Conservation (phyloP, 2,113 vertebrate species). For the Alethe diademata region DNA sequence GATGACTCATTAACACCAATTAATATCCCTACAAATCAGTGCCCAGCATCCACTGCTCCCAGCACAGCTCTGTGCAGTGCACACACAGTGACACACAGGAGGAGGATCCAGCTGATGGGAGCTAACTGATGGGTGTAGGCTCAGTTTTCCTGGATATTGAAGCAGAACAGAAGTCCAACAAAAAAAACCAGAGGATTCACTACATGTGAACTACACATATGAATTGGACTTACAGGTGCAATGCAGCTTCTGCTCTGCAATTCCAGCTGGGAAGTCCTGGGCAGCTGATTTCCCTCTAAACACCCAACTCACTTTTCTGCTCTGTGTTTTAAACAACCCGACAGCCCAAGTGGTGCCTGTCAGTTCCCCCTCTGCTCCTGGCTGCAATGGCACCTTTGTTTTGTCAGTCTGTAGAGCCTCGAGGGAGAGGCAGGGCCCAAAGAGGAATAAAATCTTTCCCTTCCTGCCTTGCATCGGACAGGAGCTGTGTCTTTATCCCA, state of each 20-base stretch:
- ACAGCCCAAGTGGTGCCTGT: background rate
- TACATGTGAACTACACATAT: accelerated
- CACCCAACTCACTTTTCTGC: background rate
- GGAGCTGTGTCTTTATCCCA: background rate
- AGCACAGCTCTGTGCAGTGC: background rate
- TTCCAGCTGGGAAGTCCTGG: background rate
- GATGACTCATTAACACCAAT: background rate
- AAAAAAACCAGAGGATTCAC: background rate
- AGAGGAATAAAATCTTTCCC: background rate
- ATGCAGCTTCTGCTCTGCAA: background rate
- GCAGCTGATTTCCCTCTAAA: background rate
- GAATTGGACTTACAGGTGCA: accelerated
- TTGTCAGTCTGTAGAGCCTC: background rate
- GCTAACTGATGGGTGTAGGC: background rate
- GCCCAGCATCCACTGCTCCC: background rate
- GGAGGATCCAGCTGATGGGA: background rate
- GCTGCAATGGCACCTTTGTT: background rate
- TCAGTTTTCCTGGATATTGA: background rate
- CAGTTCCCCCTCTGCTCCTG: background rate
- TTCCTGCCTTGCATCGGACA: background rate
- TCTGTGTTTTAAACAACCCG: accelerated
- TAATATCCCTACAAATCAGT: background rate
- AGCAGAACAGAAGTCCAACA: background rate
- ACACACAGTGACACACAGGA: accelerated
- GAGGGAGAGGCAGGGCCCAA: background rate